Evolutionary conservation across 2,797 vertebrate genomes (phyloP).

Genomic region (Apodemus agrarius): DNA sequence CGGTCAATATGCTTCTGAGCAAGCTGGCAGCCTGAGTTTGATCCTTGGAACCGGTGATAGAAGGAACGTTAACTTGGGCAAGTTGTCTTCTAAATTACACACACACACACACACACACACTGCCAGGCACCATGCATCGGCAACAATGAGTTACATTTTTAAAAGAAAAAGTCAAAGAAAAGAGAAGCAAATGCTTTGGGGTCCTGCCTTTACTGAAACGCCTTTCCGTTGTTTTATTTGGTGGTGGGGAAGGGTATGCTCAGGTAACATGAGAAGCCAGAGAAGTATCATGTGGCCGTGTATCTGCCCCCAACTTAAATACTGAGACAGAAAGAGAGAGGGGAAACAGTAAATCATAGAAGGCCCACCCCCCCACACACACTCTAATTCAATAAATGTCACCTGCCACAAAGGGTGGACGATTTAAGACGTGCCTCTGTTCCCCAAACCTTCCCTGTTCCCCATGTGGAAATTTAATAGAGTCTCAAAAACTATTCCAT

Average conservation of each 20-base stretch:
- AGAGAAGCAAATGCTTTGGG: not conserved
- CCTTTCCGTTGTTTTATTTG: not conserved
- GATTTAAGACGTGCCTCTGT: not conserved
- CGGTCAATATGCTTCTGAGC: not conserved
- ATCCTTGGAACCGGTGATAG: not conserved
- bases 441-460: not conserved
- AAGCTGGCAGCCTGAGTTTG: not conserved
- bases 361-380: not conserved
- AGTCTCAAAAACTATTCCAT: not conserved
- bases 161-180: not conserved
- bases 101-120: rapidly evolving
- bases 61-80: not conserved
- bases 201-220: not conserved
- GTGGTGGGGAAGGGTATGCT: not conserved
- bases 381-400: not conserved
- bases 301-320: not conserved
- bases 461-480: not conserved
- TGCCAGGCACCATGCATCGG: too few species aligned
- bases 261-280: not conserved
- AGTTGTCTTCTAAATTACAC: not conserved
- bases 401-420: too few species aligned
- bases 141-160: too few species aligned
- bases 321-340: not conserved
- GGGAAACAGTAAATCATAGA: not conserved
- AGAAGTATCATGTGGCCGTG: not conserved